Conservation (phyloP, 2,113 vertebrate species). For the Ctenodactylus gundi region DNA sequence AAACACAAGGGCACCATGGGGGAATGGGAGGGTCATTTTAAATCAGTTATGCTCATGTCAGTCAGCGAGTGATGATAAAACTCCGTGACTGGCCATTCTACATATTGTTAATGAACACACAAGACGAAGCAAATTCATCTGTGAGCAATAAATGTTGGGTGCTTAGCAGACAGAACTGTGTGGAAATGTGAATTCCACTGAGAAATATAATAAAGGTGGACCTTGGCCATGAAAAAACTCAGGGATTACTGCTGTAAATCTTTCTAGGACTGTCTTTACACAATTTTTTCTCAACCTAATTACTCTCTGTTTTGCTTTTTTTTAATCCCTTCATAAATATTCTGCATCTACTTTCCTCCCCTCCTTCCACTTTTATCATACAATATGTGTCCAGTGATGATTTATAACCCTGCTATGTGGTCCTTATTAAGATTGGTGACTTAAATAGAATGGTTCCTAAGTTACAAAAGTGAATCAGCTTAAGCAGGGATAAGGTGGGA, state of each 20-base stretch:
- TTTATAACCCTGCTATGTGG: neutral
- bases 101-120: neutral
- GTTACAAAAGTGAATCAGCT: neutral
- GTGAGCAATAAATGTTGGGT: neutral
- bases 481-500: neutral
- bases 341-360: neutral
- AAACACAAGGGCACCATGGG: neutral
- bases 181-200: neutral
- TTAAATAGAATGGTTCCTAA: neutral
- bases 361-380: neutral
- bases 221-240: neutral
- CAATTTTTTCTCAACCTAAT: neutral
- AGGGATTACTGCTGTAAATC: neutral
- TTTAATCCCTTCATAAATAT: neutral
- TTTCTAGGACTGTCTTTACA: conserved; percentile 1
- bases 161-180: neutral
- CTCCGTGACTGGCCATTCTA: neutral
- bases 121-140: conserved; percentile 28
- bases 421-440: neutral
- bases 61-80: neutral
- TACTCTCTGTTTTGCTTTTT: neutral
- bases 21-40: neutral
- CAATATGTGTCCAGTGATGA: neutral
- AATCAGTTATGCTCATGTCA: neutral
- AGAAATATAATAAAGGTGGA: conserved; percentile 14